Evolutionary conservation across 2,113 vertebrate species (phyloP).

Genomic region (Stegostoma tigrinum): DNA sequence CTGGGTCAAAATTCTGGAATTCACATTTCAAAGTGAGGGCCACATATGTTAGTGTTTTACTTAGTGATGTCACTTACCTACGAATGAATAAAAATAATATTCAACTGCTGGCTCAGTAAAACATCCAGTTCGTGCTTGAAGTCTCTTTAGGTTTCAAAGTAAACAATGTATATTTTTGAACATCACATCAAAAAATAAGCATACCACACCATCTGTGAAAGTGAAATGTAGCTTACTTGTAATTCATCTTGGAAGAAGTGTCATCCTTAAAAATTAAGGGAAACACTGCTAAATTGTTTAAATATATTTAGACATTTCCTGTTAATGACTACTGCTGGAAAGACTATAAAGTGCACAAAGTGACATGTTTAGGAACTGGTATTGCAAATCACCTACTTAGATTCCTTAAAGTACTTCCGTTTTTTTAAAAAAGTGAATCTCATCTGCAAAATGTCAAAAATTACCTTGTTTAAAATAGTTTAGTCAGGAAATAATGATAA

Average conservation of each 20-base stretch:
- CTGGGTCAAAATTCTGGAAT: not conserved
- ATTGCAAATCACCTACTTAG: not conserved
- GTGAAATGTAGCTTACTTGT: not conserved
- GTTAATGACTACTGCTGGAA: not conserved
- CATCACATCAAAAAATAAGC: not conserved
- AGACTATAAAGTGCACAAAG: not conserved
- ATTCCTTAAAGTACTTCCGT: not conserved
- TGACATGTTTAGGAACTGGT: not conserved
- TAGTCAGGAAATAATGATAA: not conserved
- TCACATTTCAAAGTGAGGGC: not conserved
- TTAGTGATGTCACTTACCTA: too few species aligned
- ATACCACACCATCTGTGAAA: not conserved
- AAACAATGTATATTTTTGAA: not conserved
- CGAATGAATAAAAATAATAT: not conserved
- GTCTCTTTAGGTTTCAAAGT: not conserved
- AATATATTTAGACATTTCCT: not conserved
- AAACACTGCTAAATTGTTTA: not conserved
- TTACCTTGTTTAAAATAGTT: not conserved
- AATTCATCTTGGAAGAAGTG: not conserved
- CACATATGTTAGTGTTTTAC: too few species aligned
- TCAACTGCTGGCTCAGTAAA: not conserved
- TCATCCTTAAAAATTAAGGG: not conserved
- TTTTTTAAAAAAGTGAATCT: not conserved
- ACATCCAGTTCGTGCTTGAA: not conserved
- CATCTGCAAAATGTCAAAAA: not conserved